phyloP scores from a whole-genome alignment of 2,888 invertebrate species.

The Papilio demoleus region DNA sequence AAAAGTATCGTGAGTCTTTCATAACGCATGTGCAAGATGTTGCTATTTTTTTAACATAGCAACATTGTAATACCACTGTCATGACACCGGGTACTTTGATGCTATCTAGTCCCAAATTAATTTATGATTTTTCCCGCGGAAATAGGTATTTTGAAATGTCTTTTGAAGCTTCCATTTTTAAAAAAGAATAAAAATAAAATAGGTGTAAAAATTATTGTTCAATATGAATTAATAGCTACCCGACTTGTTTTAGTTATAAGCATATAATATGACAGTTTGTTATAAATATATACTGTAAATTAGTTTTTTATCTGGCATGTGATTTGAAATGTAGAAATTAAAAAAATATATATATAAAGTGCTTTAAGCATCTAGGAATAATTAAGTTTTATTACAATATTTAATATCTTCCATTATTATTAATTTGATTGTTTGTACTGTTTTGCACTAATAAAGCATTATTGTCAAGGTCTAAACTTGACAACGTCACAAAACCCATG shows the following conservation, averaged over 20 bases:
- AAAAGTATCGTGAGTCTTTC: background rate
- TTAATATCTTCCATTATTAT: background rate
- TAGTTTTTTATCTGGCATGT: background rate
- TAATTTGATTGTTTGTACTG: background rate
- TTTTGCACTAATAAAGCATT: background rate
- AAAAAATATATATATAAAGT: background rate
- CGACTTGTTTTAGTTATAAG: too few species aligned
- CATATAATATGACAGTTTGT: background rate
- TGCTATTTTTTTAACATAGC: background rate
- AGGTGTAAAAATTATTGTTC: background rate
- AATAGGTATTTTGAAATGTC: background rate
- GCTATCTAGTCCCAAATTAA: background rate
- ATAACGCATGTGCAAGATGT: too few species aligned
- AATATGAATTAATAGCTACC: too few species aligned
- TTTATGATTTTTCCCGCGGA: background rate
- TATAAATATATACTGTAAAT: too few species aligned
- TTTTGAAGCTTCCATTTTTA: background rate
- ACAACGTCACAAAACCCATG: background rate
- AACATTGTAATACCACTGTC: background rate
- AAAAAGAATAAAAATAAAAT: background rate
- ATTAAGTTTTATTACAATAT: background rate
- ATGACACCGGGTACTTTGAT: background rate
- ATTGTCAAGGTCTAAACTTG: conserved; percentile 18
- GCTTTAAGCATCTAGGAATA: background rate
- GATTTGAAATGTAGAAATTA: background rate